Conservation (phyloP, 2,113 vertebrate genomes). For the Calyptommatus sinebrachiatus region DNA sequence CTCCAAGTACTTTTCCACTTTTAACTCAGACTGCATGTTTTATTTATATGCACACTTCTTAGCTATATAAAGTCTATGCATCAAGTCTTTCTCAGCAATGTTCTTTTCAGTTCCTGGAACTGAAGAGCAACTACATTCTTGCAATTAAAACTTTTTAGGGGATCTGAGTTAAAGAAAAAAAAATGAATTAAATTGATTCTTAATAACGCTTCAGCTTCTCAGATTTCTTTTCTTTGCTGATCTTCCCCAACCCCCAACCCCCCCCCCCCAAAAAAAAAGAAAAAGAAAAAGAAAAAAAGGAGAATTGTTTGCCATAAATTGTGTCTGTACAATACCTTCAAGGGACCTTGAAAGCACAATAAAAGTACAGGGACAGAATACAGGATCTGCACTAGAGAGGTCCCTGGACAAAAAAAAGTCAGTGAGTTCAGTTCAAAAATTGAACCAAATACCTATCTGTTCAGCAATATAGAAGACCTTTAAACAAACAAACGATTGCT, state of each 20-base stretch:
- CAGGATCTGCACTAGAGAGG: no score
- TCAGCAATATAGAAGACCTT: no score
- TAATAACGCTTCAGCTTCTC: background rate
- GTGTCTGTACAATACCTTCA: no score
- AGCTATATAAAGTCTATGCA: constrained; percentile 23
- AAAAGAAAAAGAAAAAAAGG: background rate
- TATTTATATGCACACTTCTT: constrained; percentile 20
- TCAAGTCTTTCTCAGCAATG: constrained; percentile 25
- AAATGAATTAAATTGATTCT: background rate
- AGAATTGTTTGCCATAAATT: background rate
- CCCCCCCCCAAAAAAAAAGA: no score
- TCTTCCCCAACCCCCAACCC: background rate
- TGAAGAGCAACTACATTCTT: background rate
- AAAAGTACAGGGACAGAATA: background rate
- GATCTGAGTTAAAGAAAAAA: background rate
- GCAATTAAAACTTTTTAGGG: background rate
- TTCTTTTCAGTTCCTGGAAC: background rate
- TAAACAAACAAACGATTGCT: no score
- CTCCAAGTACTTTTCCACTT: constrained; percentile 21
- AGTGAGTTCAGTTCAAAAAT: no score
- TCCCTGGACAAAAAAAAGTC: no score
- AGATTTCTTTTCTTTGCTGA: background rate
- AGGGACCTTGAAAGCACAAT: no score
- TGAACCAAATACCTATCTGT: no score
- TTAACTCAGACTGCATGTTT: constrained; percentile 6